Evolutionary conservation across 64 coral and sea anemone genomes (phyloP), one percentile per base, ranked within the genome.

Genomic region (Anthopleura sola): DNA sequence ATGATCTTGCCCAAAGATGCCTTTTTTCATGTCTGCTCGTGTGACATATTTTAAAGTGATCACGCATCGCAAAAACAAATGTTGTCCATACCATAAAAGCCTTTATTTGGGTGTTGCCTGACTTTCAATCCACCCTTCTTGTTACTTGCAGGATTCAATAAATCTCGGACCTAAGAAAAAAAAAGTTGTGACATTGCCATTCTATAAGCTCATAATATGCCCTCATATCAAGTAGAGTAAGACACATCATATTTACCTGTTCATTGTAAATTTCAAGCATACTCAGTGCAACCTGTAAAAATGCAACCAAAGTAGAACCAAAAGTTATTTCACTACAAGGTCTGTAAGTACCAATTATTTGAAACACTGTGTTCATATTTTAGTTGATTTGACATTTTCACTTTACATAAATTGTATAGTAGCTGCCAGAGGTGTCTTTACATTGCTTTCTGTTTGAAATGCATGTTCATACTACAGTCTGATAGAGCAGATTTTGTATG

Each of bases 211-310:
- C 15, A 56, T 13, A 16, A 16, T 56, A 62, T 62, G 1, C 6
- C n/a, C 7, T 53, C 36, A 38, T 24, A 44, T 23, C 3, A 37
- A 66, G 37, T n/a, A n/a, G n/a, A n/a, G n/a, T n/a, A n/a, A n/a
- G n/a, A n/a, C n/a, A n/a, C n/a, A n/a, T n/a, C n/a, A n/a, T n/a
- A n/a, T n/a, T 12, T 69, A 92, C 94, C 87, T 88, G 86, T 69
- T 96, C 94, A 90, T 96, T 96, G 80, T 96, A 96, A 80, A 96
- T 96, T 83, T 96, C 94, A 29, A 96, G 82, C 94, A 96, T 96
- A 66, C 94, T 96, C 40, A 96, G 88, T 36, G 94, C 87, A 10
- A 96, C 94, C 94, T 96, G 55, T 21, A 71, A 71, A 16, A 12
- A 71, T 62, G 18, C 0, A 62, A 62, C 2, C 26, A 71, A n/a